Evolutionary conservation across 2,113 vertebrate species (phyloP).

Genomic region (Vombatus ursinus): DNA sequence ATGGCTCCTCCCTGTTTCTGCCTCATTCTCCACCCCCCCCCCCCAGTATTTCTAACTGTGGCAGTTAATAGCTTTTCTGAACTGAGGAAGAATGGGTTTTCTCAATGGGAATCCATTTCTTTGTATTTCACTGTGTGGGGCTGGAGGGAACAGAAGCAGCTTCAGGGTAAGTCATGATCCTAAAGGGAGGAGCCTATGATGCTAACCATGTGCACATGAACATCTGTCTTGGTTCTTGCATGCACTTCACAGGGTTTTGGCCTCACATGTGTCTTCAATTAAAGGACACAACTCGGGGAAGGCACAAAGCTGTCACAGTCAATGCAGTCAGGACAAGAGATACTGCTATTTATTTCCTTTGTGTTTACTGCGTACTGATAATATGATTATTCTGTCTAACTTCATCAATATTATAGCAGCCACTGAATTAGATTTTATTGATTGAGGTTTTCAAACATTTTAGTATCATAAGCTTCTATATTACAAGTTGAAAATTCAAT

Average conservation of each 20-base stretch:
- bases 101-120: background rate
- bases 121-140: background rate
- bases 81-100: background rate
- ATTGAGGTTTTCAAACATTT: conserved; percentile 27
- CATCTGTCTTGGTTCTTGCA: background rate
- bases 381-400: conserved; percentile 14
- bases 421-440: conserved; percentile 25
- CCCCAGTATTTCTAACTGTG: background rate
- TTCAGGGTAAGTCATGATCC: background rate
- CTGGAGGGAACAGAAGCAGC: background rate
- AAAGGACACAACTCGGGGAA: background rate
- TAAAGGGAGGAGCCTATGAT: background rate
- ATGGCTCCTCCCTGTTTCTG: background rate
- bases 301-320: background rate
- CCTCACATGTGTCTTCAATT: background rate
- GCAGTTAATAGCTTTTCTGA: background rate
- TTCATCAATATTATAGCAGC: background rate
- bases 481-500: conserved; percentile 16
- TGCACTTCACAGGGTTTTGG: background rate
- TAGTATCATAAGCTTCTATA: background rate
- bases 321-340: background rate
- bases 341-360: background rate
- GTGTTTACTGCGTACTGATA: background rate
- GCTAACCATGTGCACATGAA: background rate
- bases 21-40: background rate